phyloP scores from a whole-genome alignment of 2,888 invertebrate species.

The Lutraria lutraria region DNA sequence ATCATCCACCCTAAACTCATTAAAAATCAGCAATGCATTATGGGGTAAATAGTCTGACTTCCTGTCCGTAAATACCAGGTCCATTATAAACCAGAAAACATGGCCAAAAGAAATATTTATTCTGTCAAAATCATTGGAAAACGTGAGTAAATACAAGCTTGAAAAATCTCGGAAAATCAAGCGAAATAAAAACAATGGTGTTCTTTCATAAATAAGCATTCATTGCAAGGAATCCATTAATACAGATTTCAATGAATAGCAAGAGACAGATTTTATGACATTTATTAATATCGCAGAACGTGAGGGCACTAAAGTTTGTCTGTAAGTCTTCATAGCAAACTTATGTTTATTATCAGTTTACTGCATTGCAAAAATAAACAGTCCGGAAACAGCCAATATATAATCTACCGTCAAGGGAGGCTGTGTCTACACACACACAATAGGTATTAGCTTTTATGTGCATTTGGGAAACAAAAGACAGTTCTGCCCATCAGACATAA shows the following conservation, averaged over 20 bases:
- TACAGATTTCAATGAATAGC: constrained; percentile 4
- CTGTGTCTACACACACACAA: neutral
- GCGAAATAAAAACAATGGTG: neutral
- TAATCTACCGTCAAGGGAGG: neutral
- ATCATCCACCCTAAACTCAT: constrained; percentile 47
- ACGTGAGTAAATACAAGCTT: neutral
- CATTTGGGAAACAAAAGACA: neutral
- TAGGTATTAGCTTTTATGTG: constrained; percentile 3
- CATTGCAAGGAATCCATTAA: constrained; percentile 5
- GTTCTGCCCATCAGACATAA: neutral
- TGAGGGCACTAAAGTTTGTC: neutral
- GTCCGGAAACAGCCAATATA: constrained; percentile 12
- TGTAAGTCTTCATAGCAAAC: neutral
- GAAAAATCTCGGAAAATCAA: neutral
- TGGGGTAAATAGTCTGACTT: constrained; percentile 48
- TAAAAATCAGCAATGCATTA: constrained; percentile 60
- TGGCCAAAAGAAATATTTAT: constrained; percentile 62
- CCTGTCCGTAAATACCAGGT: constrained; percentile 45
- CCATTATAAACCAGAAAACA: constrained; percentile 41
- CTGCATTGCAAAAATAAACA: neutral
- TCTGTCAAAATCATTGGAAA: constrained; percentile 16
- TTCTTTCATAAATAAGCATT: constrained; percentile 7
- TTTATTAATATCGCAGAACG: constrained; percentile 14
- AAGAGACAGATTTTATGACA: constrained; percentile 7
- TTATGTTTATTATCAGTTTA: constrained; percentile 12